Conservation (phyloP, 2,797 vertebrate genomes). For the Bovichtus diacanthus region DNA sequence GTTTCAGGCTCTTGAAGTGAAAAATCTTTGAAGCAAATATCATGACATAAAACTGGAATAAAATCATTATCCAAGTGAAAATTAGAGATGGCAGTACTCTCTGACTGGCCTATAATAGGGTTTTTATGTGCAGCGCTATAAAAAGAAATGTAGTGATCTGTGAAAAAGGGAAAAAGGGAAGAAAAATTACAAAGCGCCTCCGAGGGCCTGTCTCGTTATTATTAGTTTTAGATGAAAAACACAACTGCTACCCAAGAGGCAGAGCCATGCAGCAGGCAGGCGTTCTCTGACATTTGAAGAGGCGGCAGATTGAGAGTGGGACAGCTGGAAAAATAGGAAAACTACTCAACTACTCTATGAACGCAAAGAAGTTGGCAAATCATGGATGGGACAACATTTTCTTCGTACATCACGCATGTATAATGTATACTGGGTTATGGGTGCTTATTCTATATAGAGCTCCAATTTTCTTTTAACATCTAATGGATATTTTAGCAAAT, state of each 20-base stretch:
- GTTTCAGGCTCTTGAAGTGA: slow-evolving; percentile 54
- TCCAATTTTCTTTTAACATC: neutral
- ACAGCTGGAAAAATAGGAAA: slow-evolving; percentile 37
- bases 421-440: neutral
- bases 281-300: slow-evolving; percentile 73
- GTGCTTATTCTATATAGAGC: neutral
- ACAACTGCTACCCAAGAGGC: slow-evolving; percentile 74
- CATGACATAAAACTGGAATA: slow-evolving; percentile 61
- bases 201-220: slow-evolving; percentile 77
- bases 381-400: slow-evolving; percentile 13
- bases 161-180: slow-evolving; percentile 64
- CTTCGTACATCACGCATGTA: neutral
- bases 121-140: slow-evolving; percentile 70
- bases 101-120: slow-evolving; percentile 70
- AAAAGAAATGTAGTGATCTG: slow-evolving; percentile 75
- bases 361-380: slow-evolving; percentile 45
- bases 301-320: slow-evolving; percentile 43
- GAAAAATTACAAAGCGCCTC: slow-evolving; percentile 78
- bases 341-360: slow-evolving; percentile 25
- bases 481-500: neutral
- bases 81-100: slow-evolving; percentile 72
- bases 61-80: slow-evolving; percentile 70
- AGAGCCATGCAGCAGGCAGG: slow-evolving; percentile 52
- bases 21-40: slow-evolving; percentile 64
- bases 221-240: slow-evolving; percentile 84